phyloP scores from a whole-genome alignment of 1,140 invertebrate genomes.

The Nautilus pompilius region DNA sequence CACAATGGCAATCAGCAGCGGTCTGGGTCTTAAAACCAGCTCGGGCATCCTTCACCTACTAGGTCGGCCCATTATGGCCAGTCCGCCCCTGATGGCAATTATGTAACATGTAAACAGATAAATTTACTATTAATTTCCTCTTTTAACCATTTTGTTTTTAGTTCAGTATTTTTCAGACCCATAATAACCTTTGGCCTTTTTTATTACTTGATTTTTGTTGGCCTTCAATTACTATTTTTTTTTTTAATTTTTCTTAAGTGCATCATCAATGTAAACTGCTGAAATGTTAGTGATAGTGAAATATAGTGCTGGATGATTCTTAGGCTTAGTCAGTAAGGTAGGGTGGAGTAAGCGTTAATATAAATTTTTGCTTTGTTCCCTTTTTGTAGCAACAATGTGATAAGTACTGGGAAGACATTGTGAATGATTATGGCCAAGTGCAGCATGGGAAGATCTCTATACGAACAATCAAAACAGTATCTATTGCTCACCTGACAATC shows the following conservation, averaged over 20 bases:
- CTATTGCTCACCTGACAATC: slow-evolving; percentile 40
- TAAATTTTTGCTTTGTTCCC: neutral
- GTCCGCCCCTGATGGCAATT: too few species aligned
- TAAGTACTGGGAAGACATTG: slow-evolving; percentile 52
- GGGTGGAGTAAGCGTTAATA: neutral
- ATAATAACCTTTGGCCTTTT: too few species aligned
- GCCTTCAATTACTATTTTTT: slow-evolving; percentile 2
- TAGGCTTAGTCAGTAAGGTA: neutral
- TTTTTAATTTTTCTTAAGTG: neutral
- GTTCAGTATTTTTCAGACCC: too few species aligned
- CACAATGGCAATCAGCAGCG: too few species aligned
- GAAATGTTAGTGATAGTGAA: neutral
- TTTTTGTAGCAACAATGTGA: slow-evolving; percentile 52
- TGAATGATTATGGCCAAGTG: slow-evolving; percentile 35
- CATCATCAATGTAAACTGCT: neutral
- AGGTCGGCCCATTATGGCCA: too few species aligned
- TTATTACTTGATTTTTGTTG: too few species aligned
- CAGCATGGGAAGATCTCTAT: slow-evolving; percentile 48
- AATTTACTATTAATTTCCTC: too few species aligned
- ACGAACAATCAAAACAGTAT: slow-evolving; percentile 32
- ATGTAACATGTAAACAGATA: too few species aligned
- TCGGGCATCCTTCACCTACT: too few species aligned
- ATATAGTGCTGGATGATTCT: neutral
- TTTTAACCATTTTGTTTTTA: too few species aligned
- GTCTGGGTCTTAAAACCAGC: too few species aligned